Conservation (phyloP, 2,888 invertebrate genomes). For the Frankliniella intonsa region DNA sequence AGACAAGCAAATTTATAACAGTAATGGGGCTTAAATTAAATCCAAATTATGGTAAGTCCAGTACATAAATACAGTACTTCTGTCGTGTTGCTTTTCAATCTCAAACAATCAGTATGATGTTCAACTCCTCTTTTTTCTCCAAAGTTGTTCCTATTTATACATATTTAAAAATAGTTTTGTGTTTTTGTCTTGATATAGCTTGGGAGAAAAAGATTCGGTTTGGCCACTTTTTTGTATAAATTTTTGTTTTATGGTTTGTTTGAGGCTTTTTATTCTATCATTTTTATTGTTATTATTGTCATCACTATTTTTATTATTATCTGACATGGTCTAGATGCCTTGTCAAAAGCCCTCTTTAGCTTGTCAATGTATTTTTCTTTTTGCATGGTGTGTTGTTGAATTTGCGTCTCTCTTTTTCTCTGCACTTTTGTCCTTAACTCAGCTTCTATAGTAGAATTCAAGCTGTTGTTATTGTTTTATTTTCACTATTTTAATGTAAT, state of each 20-base stretch:
- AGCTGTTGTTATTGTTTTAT: slow-evolving; percentile 30
- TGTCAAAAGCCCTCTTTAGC: neutral
- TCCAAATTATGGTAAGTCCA: neutral
- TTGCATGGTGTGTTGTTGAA: slow-evolving; percentile 8
- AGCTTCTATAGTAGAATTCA: neutral
- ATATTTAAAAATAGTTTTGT: too few species aligned
- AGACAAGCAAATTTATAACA: neutral
- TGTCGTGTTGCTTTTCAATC: neutral
- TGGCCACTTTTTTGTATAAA: too few species aligned
- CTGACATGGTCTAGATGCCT: too few species aligned
- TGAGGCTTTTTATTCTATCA: too few species aligned
- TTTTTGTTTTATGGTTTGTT: too few species aligned
- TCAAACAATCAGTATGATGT: too few species aligned
- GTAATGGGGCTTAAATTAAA: neutral
- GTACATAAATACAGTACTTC: neutral
- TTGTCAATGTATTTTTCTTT: neutral
- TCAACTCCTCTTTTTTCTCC: too few species aligned
- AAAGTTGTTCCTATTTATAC: too few species aligned
- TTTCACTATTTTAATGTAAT: neutral
- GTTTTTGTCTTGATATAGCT: too few species aligned
- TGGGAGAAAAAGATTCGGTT: too few species aligned
- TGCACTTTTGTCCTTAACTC: neutral
- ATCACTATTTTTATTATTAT: too few species aligned
- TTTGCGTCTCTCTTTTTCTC: neutral
- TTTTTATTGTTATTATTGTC: too few species aligned